A percentile compares a stretch with the other conserved stretches of the same genome.
Conservation (phyloP, 1,140 invertebrate genomes). For the Ephestia elutella region DNA sequence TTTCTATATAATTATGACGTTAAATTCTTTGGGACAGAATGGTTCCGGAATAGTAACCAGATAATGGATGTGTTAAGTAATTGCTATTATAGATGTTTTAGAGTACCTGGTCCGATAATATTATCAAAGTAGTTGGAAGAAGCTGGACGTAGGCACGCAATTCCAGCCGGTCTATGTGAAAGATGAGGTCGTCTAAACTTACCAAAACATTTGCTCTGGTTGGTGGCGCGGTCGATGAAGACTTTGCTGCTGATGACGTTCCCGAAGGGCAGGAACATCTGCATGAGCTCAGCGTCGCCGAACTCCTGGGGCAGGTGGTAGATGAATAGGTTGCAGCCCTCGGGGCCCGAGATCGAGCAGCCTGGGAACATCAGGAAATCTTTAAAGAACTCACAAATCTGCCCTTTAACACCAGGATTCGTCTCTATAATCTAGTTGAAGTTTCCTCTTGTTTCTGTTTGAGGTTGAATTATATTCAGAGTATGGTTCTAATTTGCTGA, state of each 20-base stretch:
- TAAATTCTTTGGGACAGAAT: no score
- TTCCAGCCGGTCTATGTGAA: no score
- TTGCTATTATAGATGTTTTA: no score
- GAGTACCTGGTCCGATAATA: no score
- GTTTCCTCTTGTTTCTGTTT: not conserved
- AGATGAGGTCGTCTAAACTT: no score
- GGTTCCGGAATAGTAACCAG: no score
- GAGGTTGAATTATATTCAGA: not conserved
- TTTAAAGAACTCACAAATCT: conserved; percentile 76
- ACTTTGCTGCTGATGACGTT: conserved; percentile 99
- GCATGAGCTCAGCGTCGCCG: conserved; percentile 97
- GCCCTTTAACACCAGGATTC: conserved; percentile 56
- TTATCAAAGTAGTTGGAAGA: no score
- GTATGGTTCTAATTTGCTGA: no score
- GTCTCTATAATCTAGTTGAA: not conserved
- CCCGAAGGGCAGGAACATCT: conserved; percentile 99
- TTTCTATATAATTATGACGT: no score
- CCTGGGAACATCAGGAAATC: conserved; percentile 85
- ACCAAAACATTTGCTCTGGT: conserved; percentile 99
- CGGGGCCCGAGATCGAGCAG: conserved; percentile 96
- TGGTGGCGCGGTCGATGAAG: conserved; percentile 99
- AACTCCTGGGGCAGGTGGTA: conserved; percentile 99
- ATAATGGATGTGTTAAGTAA: no score
- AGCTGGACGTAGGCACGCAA: no score
- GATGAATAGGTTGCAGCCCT: conserved; percentile 99